These are phyloP conservation scores for Hippopotamyrus pictus DNA, from an alignment of 2,797 vertebrate genomes.

Conservation along the genomic window DNA sequence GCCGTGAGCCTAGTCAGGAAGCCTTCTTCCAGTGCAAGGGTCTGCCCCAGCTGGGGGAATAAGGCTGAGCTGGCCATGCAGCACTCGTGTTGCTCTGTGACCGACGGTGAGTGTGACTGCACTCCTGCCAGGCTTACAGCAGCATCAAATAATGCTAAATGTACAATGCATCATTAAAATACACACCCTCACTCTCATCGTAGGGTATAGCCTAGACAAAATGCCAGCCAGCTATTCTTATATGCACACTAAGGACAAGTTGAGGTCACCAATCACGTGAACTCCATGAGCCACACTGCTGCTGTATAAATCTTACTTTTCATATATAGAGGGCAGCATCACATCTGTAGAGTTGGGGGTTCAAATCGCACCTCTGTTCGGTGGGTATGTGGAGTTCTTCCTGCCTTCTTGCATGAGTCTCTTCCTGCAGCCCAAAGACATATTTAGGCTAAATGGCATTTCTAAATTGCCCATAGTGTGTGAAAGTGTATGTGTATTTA, in stretches of 20 bases:
- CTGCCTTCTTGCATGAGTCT: not conserved
- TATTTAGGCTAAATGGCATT: not conserved
- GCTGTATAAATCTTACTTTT: not conserved
- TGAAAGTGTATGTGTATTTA: not conserved
- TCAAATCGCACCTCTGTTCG: not conserved
- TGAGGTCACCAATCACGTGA: not conserved
- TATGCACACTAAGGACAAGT: not conserved
- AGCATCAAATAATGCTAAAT: not conserved
- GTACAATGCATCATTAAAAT: not conserved
- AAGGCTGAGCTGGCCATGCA: not conserved
- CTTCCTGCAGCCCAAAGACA: not conserved
- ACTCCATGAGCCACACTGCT: not conserved
- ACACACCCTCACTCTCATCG: not conserved
- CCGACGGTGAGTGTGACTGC: not conserved
- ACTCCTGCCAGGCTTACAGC: not conserved
- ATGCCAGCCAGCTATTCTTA: not conserved
- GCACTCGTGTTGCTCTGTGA: not conserved
- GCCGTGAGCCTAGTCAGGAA: slow-evolving; percentile 77
- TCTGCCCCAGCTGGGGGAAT: slow-evolving; percentile 45
- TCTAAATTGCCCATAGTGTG: not conserved
- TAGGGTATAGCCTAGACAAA: not conserved
- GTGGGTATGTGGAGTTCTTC: not conserved
- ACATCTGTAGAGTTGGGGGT: not conserved
- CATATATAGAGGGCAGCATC: not conserved
- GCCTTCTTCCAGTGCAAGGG: slow-evolving; percentile 88